phyloP scores from a whole-genome alignment of 1,140 invertebrate species.

The Trichoplusia ni region DNA sequence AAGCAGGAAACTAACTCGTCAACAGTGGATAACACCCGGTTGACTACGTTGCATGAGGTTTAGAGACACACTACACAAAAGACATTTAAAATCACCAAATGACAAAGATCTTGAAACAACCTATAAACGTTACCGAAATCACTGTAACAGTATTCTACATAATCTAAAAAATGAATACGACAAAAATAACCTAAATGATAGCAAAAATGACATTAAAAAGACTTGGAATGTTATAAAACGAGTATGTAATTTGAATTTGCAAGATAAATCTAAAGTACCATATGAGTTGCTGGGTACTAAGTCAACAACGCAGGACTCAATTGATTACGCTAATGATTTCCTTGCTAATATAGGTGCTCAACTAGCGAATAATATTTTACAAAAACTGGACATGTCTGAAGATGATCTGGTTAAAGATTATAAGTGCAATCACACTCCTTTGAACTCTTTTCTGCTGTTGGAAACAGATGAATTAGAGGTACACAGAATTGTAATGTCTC shows the following conservation, averaged over 20 bases:
- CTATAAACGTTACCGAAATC: slow-evolving; percentile 25
- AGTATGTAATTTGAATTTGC: slow-evolving; percentile 4
- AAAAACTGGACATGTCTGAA: not conserved
- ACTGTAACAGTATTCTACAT: slow-evolving; percentile 12
- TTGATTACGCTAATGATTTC: slow-evolving; percentile 12
- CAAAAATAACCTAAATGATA: not conserved
- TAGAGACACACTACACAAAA: not conserved
- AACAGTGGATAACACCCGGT: not conserved
- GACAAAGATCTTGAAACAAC: slow-evolving; percentile 3
- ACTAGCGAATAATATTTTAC: slow-evolving; percentile 4
- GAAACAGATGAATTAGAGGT: slow-evolving; percentile 22
- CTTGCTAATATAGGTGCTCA: slow-evolving; percentile 8
- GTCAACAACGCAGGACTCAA: slow-evolving; percentile 9
- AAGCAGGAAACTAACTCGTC: not conserved
- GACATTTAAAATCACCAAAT: not conserved
- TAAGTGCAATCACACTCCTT: not conserved
- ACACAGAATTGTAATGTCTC: not conserved
- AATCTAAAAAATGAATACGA: slow-evolving; percentile 19
- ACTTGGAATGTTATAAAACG: slow-evolving; percentile 9
- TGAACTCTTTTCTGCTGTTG: slow-evolving; percentile 11
- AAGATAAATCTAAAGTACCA: not conserved
- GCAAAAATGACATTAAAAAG: slow-evolving; percentile 12
- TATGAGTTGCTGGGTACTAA: not conserved
- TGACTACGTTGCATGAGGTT: not conserved
- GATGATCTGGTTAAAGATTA: not conserved